Conservation (phyloP, 2,113 vertebrate species). For the Clarias gariepinus region DNA sequence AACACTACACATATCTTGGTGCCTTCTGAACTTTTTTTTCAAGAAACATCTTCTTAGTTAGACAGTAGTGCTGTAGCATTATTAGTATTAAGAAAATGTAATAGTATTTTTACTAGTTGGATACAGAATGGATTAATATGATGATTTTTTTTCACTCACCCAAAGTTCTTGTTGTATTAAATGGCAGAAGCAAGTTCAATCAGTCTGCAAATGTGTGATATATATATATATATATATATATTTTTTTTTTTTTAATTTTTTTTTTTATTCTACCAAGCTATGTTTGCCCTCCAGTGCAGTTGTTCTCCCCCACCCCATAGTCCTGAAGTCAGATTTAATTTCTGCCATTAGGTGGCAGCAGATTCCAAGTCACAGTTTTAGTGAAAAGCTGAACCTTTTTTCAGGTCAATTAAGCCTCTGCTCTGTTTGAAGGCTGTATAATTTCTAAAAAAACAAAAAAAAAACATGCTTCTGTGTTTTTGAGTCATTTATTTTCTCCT, state of each 20-base stretch:
- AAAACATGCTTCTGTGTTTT: background rate
- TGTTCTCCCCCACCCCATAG: background rate
- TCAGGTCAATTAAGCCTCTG: slow-evolving; percentile 49
- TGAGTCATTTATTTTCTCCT: background rate
- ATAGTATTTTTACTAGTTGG: background rate
- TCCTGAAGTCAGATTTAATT: background rate
- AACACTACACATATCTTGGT: background rate
- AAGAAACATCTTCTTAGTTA: background rate
- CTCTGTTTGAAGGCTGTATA: slow-evolving; percentile 10
- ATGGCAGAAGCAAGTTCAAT: background rate
- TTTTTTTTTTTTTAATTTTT: no score
- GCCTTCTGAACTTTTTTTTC: background rate
- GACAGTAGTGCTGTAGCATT: background rate
- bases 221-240: no score
- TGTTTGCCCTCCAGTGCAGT: background rate
- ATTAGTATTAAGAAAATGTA: background rate
- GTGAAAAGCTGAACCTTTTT: slow-evolving; percentile 25
- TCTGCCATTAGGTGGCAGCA: slow-evolving; percentile 73
- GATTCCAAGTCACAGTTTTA: slow-evolving; percentile 48
- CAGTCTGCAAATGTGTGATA: no score
- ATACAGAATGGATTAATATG: background rate
- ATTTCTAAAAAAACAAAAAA: background rate
- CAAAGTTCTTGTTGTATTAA: background rate
- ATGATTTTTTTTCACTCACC: background rate
- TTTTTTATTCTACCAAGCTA: background rate